Evolutionary conservation across 2,797 vertebrate genomes (phyloP).

Genomic region (Nyctalus aviator): DNA sequence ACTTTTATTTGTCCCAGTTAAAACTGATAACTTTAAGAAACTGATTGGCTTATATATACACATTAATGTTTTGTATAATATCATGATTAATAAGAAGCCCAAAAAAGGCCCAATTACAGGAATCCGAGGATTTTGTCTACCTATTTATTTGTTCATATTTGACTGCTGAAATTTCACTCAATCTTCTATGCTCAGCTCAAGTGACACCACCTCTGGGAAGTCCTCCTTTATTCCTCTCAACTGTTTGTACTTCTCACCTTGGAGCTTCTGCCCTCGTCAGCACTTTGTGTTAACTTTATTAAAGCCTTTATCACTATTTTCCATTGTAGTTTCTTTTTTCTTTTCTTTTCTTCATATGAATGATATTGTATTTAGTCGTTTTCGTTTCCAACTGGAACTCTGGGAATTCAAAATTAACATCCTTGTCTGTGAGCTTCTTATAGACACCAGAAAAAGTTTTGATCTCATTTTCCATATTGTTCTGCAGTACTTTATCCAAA

Average conservation of each 20-base stretch:
- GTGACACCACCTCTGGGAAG: background rate
- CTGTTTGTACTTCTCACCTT: background rate
- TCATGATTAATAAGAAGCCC: background rate
- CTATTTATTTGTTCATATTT: background rate
- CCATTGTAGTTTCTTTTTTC: background rate
- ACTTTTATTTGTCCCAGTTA: background rate
- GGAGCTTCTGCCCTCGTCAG: background rate
- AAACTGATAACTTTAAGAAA: constrained; percentile 44
- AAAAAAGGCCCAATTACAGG: background rate
- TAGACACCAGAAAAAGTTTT: constrained; percentile 99
- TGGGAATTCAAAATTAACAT: constrained; percentile 98
- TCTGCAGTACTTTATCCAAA: background rate
- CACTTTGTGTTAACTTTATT: constrained; percentile 25
- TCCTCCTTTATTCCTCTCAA: background rate
- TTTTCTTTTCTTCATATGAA: constrained; percentile 53
- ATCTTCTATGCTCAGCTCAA: background rate
- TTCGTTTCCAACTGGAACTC: constrained; percentile 97
- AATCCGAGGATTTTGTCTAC: background rate
- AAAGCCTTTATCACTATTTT: background rate
- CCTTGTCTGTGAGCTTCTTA: constrained; percentile 99
- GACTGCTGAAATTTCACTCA: constrained; percentile 16
- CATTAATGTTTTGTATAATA: background rate
- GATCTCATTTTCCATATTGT: constrained; percentile 87
- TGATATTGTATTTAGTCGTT: constrained; percentile 92
- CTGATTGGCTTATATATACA: background rate